Percentiles rank a stretch among this genome's conserved stretches.
phyloP scores from a whole-genome alignment of 2,797 vertebrate species.

The Mastacembelus armatus region DNA sequence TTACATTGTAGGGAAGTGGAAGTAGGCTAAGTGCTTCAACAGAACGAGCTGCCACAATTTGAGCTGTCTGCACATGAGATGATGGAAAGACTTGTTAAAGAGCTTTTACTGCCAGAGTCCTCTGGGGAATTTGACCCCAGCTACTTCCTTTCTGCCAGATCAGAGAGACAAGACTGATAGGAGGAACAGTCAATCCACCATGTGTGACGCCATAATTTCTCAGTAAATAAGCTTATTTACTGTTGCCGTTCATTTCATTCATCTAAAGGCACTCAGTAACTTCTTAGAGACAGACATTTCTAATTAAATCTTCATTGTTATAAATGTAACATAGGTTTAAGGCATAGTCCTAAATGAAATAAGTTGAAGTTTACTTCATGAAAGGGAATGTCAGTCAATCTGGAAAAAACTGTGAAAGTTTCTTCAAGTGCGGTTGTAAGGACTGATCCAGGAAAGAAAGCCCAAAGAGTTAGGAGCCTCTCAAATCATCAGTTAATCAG shows the following conservation, averaged over 20 bases:
- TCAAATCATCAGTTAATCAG: too few species aligned
- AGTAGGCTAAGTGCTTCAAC: neutral
- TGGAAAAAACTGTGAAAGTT: too few species aligned
- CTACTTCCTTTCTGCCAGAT: neutral
- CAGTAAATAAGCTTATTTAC: neutral
- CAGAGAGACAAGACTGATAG: neutral
- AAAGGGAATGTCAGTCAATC: too few species aligned
- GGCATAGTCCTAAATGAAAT: too few species aligned
- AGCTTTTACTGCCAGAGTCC: neutral
- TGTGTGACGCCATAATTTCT: neutral
- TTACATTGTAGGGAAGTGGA: neutral
- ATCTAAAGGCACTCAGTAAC: too few species aligned
- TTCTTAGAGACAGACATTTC: too few species aligned
- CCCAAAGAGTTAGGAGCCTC: too few species aligned
- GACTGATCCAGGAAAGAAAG: too few species aligned
- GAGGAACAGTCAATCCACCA: neutral
- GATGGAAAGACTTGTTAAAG: conserved; percentile 6
- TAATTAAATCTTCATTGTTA: neutral
- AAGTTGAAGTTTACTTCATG: too few species aligned
- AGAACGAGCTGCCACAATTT: neutral
- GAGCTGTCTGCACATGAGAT: conserved; percentile 6
- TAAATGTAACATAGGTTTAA: neutral
- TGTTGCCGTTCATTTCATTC: neutral
- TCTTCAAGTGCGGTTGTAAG: too few species aligned
- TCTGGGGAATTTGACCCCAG: conserved; percentile 9